A percentile compares a stretch with the other conserved stretches of the same genome.
Conservation (phyloP, 2,888 invertebrate species). For the Leuctra nigra region DNA sequence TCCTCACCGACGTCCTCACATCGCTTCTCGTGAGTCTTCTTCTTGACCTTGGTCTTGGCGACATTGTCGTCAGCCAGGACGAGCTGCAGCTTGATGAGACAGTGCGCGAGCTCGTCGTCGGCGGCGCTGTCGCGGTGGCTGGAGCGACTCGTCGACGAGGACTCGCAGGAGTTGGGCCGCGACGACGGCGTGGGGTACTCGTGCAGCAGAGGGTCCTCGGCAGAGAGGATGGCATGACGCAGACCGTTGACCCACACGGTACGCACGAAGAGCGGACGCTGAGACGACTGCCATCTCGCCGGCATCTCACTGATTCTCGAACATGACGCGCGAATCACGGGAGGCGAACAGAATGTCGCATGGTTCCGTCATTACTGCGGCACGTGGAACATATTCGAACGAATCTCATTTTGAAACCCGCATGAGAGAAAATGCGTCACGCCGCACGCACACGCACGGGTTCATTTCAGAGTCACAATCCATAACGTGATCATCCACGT, state of each 20-base stretch:
- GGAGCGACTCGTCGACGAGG: constrained; percentile 43
- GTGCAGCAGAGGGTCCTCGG: constrained; percentile 49
- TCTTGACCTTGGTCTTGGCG: not conserved
- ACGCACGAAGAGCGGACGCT: constrained; percentile 48
- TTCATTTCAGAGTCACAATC: too few species aligned
- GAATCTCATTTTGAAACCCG: too few species aligned
- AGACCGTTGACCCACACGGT: constrained; percentile 65
- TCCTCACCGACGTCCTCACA: constrained; percentile 5
- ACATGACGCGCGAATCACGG: not conserved
- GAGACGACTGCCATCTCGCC: constrained; percentile 51
- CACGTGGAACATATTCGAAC: too few species aligned
- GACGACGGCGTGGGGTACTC: constrained; percentile 34
- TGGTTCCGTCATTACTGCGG: too few species aligned
- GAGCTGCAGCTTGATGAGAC: constrained; percentile 28
- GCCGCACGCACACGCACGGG: too few species aligned
- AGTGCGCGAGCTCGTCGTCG: constrained; percentile 25
- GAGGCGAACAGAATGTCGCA: not conserved
- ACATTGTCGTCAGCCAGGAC: constrained; percentile 21
- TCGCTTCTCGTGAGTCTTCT: not conserved
- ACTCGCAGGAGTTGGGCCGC: constrained; percentile 45
- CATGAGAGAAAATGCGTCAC: too few species aligned
- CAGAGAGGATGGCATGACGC: constrained; percentile 59
- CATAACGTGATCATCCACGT: too few species aligned
- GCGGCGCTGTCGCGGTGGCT: constrained; percentile 1
- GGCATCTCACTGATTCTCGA: constrained; percentile 36